Evolutionary conservation across 2,888 invertebrate species (phyloP).

Genomic region (Mellilla xanthometata): DNA sequence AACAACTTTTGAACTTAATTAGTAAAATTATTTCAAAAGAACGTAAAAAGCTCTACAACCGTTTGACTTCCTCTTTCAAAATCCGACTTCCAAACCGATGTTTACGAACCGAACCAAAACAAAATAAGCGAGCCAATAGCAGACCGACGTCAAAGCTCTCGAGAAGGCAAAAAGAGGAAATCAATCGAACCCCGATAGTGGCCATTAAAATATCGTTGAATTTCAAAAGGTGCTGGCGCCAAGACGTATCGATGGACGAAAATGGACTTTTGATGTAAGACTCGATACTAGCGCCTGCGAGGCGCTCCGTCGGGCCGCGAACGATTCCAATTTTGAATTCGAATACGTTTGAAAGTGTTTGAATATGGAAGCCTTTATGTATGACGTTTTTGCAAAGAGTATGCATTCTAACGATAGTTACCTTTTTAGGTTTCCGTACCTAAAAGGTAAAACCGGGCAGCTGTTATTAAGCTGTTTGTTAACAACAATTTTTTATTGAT

Average conservation of each 20-base stretch:
- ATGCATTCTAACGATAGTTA: too few species aligned
- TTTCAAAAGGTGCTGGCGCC: constrained; percentile 62
- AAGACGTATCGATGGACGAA: constrained; percentile 62
- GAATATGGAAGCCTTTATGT: constrained; percentile 6
- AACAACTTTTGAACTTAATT: too few species aligned
- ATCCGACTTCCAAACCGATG: not conserved
- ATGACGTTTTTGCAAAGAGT: not conserved
- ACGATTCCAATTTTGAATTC: constrained; percentile 41
- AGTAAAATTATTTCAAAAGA: too few species aligned
- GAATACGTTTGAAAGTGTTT: constrained; percentile 52
- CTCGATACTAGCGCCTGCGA: constrained; percentile 19
- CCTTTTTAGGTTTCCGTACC: too few species aligned
- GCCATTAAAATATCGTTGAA: constrained; percentile 81
- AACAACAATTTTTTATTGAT: too few species aligned
- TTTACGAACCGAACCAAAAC: constrained; percentile 30
- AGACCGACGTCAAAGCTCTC: constrained; percentile 51
- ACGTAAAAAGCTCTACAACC: too few species aligned
- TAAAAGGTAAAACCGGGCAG: too few species aligned
- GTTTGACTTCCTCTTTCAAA: not conserved
- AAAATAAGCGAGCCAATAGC: constrained; percentile 29
- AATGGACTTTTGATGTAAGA: constrained; percentile 77
- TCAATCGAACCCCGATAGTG: constrained; percentile 70
- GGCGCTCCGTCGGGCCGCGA: constrained; percentile 25
- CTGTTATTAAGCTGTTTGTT: too few species aligned
- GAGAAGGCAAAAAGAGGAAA: constrained; percentile 51